These are phyloP conservation scores for Helogale parvula DNA, from an alignment of 2,113 vertebrate genomes.

Conservation along the genomic window DNA sequence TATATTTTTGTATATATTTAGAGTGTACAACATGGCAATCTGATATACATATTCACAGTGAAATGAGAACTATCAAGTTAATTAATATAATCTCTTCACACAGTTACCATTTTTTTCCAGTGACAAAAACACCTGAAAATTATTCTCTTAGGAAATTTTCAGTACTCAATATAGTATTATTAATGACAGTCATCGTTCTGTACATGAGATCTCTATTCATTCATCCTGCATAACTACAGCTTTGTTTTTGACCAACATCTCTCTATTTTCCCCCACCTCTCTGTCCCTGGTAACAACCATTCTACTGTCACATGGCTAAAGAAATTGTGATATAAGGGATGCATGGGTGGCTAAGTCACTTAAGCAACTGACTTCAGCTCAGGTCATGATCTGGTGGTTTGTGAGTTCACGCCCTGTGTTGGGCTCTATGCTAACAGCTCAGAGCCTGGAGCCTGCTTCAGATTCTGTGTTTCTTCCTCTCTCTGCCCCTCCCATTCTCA, in stretches of 20 bases:
- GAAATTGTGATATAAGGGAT: neutral
- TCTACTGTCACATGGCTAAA: neutral
- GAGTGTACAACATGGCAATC: neutral
- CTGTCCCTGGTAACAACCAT: neutral
- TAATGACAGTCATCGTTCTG: neutral
- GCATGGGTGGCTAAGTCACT: too few species aligned
- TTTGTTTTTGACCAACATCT: neutral
- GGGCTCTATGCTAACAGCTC: too few species aligned
- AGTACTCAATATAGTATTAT: neutral
- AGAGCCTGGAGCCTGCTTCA: too few species aligned
- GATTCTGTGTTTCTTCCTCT: too few species aligned
- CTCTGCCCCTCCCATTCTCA: too few species aligned
- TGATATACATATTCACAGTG: neutral
- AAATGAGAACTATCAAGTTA: neutral
- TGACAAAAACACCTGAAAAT: neutral
- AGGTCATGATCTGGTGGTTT: too few species aligned
- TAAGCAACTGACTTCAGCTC: too few species aligned
- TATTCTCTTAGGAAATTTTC: neutral
- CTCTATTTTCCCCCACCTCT: neutral
- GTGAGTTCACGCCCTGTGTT: too few species aligned
- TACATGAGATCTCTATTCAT: neutral
- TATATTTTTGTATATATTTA: neutral
- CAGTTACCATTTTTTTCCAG: neutral
- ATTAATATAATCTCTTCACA: neutral
- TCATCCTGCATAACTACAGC: neutral